Conservation (phyloP, 2,888 invertebrate species). For the Bombyx huttoni region DNA sequence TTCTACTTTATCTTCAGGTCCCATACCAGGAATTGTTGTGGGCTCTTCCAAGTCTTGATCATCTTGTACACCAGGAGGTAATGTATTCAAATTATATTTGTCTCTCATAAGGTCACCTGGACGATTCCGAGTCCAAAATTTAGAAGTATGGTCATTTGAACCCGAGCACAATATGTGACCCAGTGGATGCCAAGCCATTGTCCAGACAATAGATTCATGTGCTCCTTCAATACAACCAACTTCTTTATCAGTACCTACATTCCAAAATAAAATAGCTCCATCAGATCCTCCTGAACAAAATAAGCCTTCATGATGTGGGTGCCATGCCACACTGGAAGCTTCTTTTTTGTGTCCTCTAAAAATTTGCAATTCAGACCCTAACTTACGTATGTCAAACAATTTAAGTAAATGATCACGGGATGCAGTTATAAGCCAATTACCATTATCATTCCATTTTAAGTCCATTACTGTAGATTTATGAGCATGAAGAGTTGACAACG, state of each 20-base stretch:
- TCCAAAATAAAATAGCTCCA: constrained; percentile 98
- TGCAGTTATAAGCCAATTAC: constrained; percentile 99
- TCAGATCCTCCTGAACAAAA: constrained; percentile 99
- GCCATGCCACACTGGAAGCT: constrained; percentile 97
- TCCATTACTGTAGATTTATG: constrained; percentile 99
- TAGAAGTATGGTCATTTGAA: constrained; percentile 99
- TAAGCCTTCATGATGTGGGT: constrained; percentile 96
- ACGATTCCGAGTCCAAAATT: constrained; percentile 99
- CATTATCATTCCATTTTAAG: constrained; percentile 98
- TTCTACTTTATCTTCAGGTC: constrained; percentile 95
- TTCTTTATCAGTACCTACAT: constrained; percentile 98
- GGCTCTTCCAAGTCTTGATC: constrained; percentile 78
- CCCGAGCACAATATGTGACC: constrained; percentile 99
- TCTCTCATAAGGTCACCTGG: constrained; percentile 99
- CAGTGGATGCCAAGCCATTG: constrained; percentile 98
- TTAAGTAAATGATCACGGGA: constrained; percentile 97
- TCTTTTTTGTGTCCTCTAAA: constrained; percentile 99
- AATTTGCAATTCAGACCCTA: constrained; percentile 95
- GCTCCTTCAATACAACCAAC: constrained; percentile 98
- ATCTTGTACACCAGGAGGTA: constrained; percentile 82
- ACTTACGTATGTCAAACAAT: constrained; percentile 96
- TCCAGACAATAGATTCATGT: constrained; percentile 99
- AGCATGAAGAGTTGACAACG: constrained; percentile 96
- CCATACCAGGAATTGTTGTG: constrained; percentile 94
- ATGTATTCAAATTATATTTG: constrained; percentile 94